Evolutionary conservation across 2,888 invertebrate genomes (phyloP).

Genomic region (Peribatodes rhomboidaria): DNA sequence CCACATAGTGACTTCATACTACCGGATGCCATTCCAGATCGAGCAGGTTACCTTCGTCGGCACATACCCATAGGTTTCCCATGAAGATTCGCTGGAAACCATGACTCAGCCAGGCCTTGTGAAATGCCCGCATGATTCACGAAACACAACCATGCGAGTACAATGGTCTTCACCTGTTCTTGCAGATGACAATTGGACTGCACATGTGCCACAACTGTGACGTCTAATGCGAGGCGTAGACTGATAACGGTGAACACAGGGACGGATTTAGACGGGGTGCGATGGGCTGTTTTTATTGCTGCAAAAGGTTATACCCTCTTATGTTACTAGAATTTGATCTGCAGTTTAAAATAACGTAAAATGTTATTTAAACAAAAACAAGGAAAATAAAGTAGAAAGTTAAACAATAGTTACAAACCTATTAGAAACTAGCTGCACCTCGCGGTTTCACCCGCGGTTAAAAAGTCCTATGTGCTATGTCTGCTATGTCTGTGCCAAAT

Average conservation of each 20-base stretch:
- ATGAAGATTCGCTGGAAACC: conserved; percentile 56
- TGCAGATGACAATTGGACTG: conserved; percentile 39
- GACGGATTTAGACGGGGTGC: conserved; percentile 20
- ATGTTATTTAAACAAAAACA: no score
- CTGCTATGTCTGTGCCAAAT: no score
- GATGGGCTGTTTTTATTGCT: background rate
- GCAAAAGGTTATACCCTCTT: background rate
- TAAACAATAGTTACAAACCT: no score
- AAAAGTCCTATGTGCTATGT: no score
- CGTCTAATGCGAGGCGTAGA: conserved; percentile 44
- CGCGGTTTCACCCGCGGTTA: no score
- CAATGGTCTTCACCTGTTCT: conserved; percentile 55
- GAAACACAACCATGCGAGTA: conserved; percentile 23
- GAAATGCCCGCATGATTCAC: conserved; percentile 55
- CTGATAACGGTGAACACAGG: conserved; percentile 51
- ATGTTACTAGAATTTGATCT: no score
- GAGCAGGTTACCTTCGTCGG: conserved; percentile 43
- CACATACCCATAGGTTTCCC: conserved; percentile 61
- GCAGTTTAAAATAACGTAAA: no score
- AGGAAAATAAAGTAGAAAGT: no score
- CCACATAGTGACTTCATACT: conserved; percentile 15
- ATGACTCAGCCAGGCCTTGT: conserved; percentile 55
- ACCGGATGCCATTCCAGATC: conserved; percentile 34
- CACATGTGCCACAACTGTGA: conserved; percentile 40
- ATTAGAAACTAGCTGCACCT: no score